These are phyloP conservation scores for Dromius quadrimaculatus DNA, from an alignment of 2,888 invertebrate genomes.

Conservation along the genomic window DNA sequence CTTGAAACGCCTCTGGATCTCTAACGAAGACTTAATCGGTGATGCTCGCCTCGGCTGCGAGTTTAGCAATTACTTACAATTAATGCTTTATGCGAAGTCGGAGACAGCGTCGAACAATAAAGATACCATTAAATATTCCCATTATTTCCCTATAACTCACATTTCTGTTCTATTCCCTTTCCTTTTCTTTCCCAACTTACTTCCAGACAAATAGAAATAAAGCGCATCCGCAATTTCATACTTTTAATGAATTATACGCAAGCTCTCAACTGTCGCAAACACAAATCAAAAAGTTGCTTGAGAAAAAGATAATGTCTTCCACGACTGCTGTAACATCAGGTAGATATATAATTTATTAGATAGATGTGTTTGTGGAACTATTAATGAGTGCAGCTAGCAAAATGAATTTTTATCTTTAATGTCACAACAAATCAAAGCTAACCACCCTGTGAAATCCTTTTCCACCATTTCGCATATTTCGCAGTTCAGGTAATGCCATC, in stretches of 20 bases:
- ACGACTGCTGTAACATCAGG: too few relatives aligned
- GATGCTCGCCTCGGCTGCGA: conserved; percentile 13
- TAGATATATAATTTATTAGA: too few relatives aligned
- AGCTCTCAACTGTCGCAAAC: background rate
- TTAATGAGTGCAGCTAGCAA: too few relatives aligned
- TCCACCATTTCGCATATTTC: too few relatives aligned
- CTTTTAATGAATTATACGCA: conserved; percentile 2
- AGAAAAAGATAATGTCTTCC: too few relatives aligned
- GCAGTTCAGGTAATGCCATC: background rate
- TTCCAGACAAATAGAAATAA: conserved; percentile 9
- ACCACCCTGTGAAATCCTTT: too few relatives aligned
- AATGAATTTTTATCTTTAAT: too few relatives aligned
- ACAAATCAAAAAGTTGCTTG: background rate
- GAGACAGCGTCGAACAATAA: conserved; percentile 26
- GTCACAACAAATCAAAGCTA: too few relatives aligned
- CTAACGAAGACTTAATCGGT: conserved; percentile 28
- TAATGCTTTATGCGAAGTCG: conserved; percentile 23
- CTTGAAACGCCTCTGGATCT: too few relatives aligned
- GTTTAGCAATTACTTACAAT: conserved; percentile 35
- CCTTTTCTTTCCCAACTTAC: conserved; percentile 7
- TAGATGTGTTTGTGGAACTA: too few relatives aligned
- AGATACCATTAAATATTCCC: conserved; percentile 37
- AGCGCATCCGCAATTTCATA: conserved; percentile 1
- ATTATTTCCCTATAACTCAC: conserved; percentile 27
- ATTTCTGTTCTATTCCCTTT: conserved; percentile 18